Evolutionary conservation across 2,113 vertebrate species (phyloP).

Genomic region (Ancistrus triradiatus): DNA sequence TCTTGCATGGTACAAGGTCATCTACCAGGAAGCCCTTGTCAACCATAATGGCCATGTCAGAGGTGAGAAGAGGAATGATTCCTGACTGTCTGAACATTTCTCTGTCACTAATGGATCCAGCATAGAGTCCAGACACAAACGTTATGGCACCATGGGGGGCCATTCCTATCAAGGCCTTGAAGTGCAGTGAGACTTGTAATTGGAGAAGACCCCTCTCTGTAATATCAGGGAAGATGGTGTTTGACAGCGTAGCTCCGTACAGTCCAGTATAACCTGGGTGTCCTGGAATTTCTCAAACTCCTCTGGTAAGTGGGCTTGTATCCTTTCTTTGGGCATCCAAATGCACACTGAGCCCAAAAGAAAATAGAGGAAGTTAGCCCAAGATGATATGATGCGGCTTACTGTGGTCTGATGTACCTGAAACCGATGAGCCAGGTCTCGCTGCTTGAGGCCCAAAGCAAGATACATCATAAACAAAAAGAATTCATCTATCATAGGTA

Average conservation of each 20-base stretch:
- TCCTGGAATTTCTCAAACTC: not conserved
- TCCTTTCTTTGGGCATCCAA: too few species aligned
- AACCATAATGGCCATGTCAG: constrained; percentile 33
- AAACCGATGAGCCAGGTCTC: too few species aligned
- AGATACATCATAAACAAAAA: too few species aligned
- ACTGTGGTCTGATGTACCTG: too few species aligned
- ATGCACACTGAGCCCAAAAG: too few species aligned
- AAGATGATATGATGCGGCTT: too few species aligned
- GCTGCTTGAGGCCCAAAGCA: too few species aligned
- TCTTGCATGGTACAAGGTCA: constrained; percentile 24
- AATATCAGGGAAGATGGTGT: not conserved
- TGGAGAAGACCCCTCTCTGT: not conserved
- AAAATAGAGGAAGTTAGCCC: too few species aligned
- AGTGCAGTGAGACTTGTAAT: constrained; percentile 35
- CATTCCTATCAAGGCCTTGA: constrained; percentile 22
- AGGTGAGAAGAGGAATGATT: constrained; percentile 1
- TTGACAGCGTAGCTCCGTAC: not conserved
- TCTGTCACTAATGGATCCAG: constrained; percentile 25
- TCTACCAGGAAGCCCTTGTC: constrained; percentile 36
- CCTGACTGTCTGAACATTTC: constrained; percentile 27
- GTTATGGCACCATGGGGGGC: constrained; percentile 28
- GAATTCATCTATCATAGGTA: too few species aligned
- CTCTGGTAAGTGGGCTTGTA: too few species aligned
- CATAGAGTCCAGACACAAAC: constrained; percentile 33
- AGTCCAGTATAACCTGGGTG: not conserved